A percentile compares a stretch with the other conserved stretches of the same genome.
Conservation (phyloP, 2,888 invertebrate genomes). For the Idaea biselata region DNA sequence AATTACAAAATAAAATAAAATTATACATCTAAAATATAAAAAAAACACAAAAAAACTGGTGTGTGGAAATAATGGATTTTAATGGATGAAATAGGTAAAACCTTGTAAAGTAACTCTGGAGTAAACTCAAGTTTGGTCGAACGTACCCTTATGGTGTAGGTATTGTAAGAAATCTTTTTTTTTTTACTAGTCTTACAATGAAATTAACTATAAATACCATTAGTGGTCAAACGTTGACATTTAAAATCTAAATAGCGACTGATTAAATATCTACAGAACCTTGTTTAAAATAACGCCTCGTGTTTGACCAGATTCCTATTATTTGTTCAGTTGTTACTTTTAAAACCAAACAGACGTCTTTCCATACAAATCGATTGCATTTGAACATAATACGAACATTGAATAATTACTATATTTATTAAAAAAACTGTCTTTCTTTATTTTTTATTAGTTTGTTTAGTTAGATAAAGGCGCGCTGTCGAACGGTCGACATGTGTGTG, state of each 20-base stretch:
- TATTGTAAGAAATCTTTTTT: too few relatives aligned
- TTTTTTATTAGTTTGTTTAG: neutral
- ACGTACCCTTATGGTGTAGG: too few relatives aligned
- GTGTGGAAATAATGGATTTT: too few relatives aligned
- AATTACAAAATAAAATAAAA: too few relatives aligned
- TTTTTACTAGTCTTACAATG: too few relatives aligned
- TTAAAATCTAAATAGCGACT: neutral
- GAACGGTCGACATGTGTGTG: conserved; percentile 1
- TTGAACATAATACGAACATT: neutral
- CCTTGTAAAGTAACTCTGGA: too few relatives aligned
- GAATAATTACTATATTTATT: neutral
- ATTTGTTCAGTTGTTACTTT: neutral
- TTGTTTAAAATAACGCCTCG: neutral
- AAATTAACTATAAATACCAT: too few relatives aligned
- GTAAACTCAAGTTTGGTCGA: too few relatives aligned
- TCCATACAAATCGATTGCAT: neutral
- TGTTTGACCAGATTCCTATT: neutral
- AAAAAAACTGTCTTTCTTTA: neutral
- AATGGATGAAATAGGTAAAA: too few relatives aligned
- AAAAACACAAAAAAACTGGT: too few relatives aligned
- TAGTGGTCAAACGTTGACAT: neutral
- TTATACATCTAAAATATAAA: too few relatives aligned
- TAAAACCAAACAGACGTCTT: neutral
- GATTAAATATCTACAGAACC: neutral
- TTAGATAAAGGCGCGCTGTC: conserved; percentile 1